These are phyloP conservation scores for Helicoverpa assulta DNA, from an alignment of 2,888 invertebrate species.

Conservation along the genomic window DNA sequence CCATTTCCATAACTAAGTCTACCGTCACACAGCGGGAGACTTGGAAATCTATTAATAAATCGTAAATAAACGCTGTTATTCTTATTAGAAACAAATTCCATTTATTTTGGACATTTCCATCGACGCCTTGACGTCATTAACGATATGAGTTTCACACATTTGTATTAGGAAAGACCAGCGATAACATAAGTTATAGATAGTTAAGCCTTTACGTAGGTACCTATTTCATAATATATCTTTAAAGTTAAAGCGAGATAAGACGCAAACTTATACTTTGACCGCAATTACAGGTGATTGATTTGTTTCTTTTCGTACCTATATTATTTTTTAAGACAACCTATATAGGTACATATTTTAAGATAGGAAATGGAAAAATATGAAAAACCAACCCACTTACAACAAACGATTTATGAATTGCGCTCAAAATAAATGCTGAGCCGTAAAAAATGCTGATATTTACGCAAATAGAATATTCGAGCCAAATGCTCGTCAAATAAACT, in stretches of 20 bases:
- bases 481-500: conserved; percentile 55
- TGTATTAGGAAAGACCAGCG: neutral
- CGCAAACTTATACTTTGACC: neutral
- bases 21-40: conserved; percentile 38
- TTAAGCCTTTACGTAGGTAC: neutral
- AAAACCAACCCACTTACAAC: conserved; percentile 10
- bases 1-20: conserved; percentile 37
- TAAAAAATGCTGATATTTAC: conserved; percentile 37
- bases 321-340: too few species aligned
- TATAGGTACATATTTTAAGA: too few species aligned
- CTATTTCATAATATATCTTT: neutral
- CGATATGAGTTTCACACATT: conserved; percentile 34
- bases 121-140: conserved; percentile 40
- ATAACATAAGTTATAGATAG: conserved; percentile 14
- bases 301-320: neutral
- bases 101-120: conserved; percentile 47
- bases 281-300: neutral
- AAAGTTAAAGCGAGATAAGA: neutral
- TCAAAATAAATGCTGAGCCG: conserved; percentile 49
- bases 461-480: conserved; percentile 46
- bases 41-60: conserved; percentile 35
- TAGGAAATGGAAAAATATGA: conserved; percentile 17
- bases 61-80: conserved; percentile 41
- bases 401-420: conserved; percentile 35
- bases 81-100: conserved; percentile 32